Evolutionary conservation across 2,797 vertebrate species (phyloP).

Genomic region (Odontamblyopus lacepedii): DNA sequence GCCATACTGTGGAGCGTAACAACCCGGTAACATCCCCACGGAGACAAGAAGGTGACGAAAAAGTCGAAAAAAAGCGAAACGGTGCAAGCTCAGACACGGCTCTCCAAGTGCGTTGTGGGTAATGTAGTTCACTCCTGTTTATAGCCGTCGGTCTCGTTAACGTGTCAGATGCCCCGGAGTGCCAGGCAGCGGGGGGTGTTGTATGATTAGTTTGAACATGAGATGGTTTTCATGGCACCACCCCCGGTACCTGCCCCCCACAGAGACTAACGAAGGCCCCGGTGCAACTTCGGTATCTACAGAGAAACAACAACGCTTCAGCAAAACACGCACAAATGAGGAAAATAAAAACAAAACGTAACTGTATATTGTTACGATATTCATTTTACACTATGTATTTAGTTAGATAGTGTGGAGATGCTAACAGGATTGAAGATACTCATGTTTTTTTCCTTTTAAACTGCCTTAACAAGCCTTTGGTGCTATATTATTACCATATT

Average conservation of each 20-base stretch:
- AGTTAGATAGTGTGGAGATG: no score
- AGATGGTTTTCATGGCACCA: conserved; percentile 71
- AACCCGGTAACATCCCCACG: no score
- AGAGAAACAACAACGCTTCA: not conserved
- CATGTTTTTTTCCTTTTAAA: no score
- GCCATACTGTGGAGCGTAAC: no score
- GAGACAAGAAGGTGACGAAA: no score
- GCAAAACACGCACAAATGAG: not conserved
- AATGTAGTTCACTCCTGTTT: conserved; percentile 1
- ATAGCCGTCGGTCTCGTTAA: not conserved
- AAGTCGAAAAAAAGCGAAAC: no score
- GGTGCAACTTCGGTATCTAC: not conserved
- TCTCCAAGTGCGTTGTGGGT: conserved; percentile 23
- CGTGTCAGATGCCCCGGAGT: not conserved
- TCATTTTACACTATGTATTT: no score
- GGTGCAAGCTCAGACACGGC: not conserved
- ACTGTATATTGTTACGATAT: no score
- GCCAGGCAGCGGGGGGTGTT: conserved; percentile 29
- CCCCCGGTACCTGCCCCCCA: conserved; percentile 62
- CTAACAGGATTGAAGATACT: no score
- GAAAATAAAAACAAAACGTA: no score
- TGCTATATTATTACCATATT: no score
- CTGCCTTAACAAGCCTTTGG: no score
- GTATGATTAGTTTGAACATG: conserved; percentile 6
- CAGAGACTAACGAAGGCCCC: conserved; percentile 63